Evolutionary conservation across 1,140 invertebrate species (phyloP).

Genomic region (Drosophila rufa): DNA sequence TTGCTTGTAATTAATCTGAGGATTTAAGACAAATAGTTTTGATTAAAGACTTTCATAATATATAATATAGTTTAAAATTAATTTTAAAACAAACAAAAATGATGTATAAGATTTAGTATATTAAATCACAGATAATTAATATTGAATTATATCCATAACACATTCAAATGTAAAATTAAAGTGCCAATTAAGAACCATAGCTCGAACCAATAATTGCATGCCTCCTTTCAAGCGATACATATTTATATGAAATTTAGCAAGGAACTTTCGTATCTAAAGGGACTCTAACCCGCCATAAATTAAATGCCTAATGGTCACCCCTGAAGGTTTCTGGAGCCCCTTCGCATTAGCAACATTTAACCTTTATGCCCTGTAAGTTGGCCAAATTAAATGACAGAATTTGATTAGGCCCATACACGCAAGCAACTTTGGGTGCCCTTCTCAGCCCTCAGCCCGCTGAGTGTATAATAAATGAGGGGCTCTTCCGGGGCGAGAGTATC

Average conservation of each 20-base stretch:
- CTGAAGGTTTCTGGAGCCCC: conserved; percentile 5
- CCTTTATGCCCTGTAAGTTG: conserved; percentile 57
- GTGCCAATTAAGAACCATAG: not conserved
- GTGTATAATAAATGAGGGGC: conserved; percentile 35
- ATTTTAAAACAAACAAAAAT: not conserved
- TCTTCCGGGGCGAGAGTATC: conserved; percentile 18
- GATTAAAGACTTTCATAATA: not conserved
- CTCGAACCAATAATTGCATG: not conserved
- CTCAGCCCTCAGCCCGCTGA: not conserved
- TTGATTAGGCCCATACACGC: conserved; percentile 71
- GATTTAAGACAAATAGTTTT: not conserved
- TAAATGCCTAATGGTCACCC: conserved; percentile 46
- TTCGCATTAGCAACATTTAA: conserved; percentile 62
- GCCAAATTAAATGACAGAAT: conserved; percentile 69
- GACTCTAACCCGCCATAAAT: conserved; percentile 14
- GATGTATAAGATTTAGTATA: too few species aligned
- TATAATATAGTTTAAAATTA: not conserved
- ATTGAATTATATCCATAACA: not conserved
- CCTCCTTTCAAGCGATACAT: not conserved
- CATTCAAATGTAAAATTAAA: not conserved
- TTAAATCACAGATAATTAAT: not conserved
- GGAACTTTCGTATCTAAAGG: not conserved
- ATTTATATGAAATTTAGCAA: conserved; percentile 9
- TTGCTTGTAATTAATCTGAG: not conserved
- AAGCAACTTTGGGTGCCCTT: conserved; percentile 37